A percentile compares a stretch with the other conserved stretches of the same genome.
Conservation (phyloP, 1,140 invertebrate species). For the Dendrolimus kikuchii region DNA sequence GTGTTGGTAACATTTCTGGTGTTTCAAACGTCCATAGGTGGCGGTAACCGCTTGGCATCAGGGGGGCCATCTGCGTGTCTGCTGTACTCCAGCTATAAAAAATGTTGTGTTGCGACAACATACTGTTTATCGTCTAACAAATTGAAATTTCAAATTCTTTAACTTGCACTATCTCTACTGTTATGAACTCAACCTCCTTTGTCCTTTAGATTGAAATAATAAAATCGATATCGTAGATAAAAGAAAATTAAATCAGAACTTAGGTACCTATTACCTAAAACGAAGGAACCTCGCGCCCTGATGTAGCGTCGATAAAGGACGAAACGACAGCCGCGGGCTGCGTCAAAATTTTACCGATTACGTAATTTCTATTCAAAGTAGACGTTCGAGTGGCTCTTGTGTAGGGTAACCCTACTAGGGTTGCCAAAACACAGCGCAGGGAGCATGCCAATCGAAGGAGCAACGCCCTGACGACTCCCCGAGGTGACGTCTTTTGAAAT, state of each 20-base stretch:
- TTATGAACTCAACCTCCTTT: no score
- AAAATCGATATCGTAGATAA: constrained; percentile 8
- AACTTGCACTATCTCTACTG: no score
- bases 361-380: constrained; percentile 55
- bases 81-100: no score
- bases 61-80: no score
- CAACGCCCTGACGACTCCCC: constrained; percentile 14
- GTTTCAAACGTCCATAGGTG: no score
- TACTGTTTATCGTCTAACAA: no score
- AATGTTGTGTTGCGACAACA: no score
- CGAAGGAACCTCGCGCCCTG: constrained; percentile 8
- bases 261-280: constrained; percentile 2
- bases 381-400: constrained; percentile 22
- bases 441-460: constrained; percentile 12
- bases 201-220: no score
- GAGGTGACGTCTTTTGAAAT: constrained; percentile 34
- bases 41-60: no score
- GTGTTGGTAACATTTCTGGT: no score
- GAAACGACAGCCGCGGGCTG: constrained; percentile 20
- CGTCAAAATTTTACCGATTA: constrained; percentile 37
- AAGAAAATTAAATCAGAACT: constrained; percentile 14
- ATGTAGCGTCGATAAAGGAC: constrained; percentile 28
- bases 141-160: no score
- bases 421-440: constrained; percentile 21
- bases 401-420: constrained; percentile 16